Conservation (phyloP, 2,888 invertebrate species). For the Eulithis testata region DNA sequence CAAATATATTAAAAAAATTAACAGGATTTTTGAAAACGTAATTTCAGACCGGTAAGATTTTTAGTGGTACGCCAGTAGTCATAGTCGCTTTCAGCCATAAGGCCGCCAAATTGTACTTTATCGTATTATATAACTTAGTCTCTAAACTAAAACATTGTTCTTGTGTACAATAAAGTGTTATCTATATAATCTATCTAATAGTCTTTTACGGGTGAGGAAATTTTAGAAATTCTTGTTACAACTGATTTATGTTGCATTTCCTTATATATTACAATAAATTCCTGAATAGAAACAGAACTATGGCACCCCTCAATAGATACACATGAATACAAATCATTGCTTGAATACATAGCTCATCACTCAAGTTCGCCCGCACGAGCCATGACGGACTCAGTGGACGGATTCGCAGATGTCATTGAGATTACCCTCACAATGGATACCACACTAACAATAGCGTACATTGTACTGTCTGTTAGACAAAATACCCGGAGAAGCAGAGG, state of each 20-base stretch:
- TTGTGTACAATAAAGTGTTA: too few species aligned
- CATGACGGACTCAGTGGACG: conserved; percentile 52
- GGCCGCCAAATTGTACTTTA: too few species aligned
- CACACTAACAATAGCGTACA: conserved; percentile 65
- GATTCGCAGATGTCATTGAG: conserved; percentile 77
- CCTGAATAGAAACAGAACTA: not conserved
- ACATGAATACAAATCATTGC: conserved; percentile 10
- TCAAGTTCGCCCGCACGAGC: conserved; percentile 24
- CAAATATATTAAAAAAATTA: too few species aligned
- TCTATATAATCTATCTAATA: too few species aligned
- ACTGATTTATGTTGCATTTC: not conserved
- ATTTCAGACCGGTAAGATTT: not conserved
- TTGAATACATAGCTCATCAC: conserved; percentile 14
- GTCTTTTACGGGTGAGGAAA: too few species aligned
- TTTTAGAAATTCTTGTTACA: not conserved
- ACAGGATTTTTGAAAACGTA: too few species aligned
- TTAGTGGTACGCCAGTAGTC: not conserved
- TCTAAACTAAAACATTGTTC: too few species aligned
- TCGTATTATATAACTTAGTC: too few species aligned
- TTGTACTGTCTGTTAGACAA: conserved; percentile 76
- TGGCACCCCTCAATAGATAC: not conserved
- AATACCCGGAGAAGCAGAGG: conserved; percentile 73
- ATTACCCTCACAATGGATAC: conserved; percentile 52
- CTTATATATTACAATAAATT: not conserved
- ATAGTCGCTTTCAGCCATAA: too few species aligned